Conservation (phyloP, 2,113 vertebrate species). For the Bos taurus region DNA sequence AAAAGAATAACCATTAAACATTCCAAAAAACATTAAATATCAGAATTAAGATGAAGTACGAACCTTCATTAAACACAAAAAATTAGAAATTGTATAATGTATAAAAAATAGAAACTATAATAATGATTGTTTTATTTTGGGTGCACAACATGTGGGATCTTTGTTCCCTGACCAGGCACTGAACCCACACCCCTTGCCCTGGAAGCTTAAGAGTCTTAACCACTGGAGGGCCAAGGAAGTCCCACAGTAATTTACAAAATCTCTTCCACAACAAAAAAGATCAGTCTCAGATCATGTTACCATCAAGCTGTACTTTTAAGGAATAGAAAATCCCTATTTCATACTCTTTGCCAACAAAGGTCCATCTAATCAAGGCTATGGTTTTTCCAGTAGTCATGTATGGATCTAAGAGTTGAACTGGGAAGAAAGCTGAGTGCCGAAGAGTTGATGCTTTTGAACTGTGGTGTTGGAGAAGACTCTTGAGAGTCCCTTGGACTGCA, state of each 20-base stretch:
- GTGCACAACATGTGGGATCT: not conserved
- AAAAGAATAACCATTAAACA: not conserved
- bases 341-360: too few relatives aligned
- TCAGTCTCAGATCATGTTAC: not conserved
- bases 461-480: too few relatives aligned
- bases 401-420: too few relatives aligned
- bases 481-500: too few relatives aligned
- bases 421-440: too few relatives aligned
- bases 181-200: not conserved
- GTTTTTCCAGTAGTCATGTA: too few relatives aligned
- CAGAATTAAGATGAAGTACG: not conserved
- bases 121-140: not conserved
- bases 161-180: not conserved
- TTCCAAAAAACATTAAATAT: not conserved
- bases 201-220: not conserved
- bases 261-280: not conserved
- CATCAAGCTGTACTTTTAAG: not conserved
- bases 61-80: not conserved
- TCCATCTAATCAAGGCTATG: too few relatives aligned
- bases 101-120: not conserved
- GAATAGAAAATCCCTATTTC: not conserved
- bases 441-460: too few relatives aligned
- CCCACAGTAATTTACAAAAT: not conserved
- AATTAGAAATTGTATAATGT: not conserved
- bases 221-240: not conserved